phyloP scores from a whole-genome alignment of 2,797 vertebrate species.

The Pelochelys cantorii region DNA sequence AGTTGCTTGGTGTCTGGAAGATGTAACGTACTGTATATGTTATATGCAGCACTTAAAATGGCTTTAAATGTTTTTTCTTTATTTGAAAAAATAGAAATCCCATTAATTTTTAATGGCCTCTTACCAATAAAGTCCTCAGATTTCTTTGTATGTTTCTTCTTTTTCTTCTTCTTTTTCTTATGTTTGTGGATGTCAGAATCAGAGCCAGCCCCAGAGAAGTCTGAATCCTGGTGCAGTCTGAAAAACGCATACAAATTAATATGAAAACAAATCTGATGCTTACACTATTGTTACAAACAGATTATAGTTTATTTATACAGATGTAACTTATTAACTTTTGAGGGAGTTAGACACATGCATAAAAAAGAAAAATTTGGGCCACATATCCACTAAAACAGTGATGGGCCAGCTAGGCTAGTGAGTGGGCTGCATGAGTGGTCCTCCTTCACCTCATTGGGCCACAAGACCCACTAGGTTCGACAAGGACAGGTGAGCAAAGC shows the following conservation, averaged over 20 bases:
- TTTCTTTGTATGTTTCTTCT: conserved; percentile 79
- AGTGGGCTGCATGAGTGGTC: too few relatives aligned
- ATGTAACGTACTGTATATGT: not conserved
- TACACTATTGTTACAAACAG: not conserved
- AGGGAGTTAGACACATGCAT: not conserved
- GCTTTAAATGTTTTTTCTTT: not conserved
- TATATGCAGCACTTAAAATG: not conserved
- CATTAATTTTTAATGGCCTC: not conserved
- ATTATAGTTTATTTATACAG: not conserved
- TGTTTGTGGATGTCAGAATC: conserved; percentile 83
- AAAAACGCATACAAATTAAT: conserved; percentile 46
- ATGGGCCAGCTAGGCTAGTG: too few relatives aligned
- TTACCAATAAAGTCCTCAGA: conserved; percentile 56
- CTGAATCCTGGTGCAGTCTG: conserved; percentile 82
- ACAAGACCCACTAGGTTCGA: too few relatives aligned
- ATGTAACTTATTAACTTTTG: not conserved
- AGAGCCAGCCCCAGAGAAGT: conserved; percentile 76
- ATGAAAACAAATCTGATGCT: conserved; percentile 57
- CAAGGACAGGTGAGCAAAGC: too few relatives aligned
- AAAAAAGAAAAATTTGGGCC: conserved; percentile 30
- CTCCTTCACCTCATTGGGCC: too few relatives aligned
- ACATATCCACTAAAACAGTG: not conserved
- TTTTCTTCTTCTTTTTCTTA: conserved; percentile 90
- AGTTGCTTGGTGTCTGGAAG: not conserved
- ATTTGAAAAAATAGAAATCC: not conserved